phyloP scores from a whole-genome alignment of 2,888 invertebrate species.

The Coenonympha arcania region DNA sequence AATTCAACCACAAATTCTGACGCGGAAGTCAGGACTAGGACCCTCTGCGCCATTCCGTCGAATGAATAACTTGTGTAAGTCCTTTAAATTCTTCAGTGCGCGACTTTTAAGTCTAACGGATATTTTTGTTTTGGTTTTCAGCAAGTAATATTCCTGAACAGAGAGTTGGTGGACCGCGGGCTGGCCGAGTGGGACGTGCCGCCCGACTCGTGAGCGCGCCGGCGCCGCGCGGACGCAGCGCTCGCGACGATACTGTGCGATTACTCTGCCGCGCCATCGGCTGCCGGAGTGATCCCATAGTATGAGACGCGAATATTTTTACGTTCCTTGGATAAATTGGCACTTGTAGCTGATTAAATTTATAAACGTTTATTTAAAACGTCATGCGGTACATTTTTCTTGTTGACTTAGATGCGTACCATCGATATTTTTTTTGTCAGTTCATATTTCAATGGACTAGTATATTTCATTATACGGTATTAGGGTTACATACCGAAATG shows the following conservation, averaged over 20 bases:
- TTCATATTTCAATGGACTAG: background rate
- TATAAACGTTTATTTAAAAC: constrained; percentile 35
- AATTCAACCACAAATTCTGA: too few relatives aligned
- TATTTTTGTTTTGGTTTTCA: constrained; percentile 48
- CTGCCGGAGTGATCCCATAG: constrained; percentile 33
- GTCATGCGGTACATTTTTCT: constrained; percentile 28
- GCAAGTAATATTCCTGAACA: constrained; percentile 88
- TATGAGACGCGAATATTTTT: constrained; percentile 32
- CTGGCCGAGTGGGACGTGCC: constrained; percentile 82
- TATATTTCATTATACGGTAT: background rate
- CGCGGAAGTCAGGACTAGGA: too few relatives aligned
- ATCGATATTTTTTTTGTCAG: background rate
- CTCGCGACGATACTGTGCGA: too few relatives aligned
- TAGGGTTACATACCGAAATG: background rate
- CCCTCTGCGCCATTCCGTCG: too few relatives aligned
- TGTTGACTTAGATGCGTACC: constrained; percentile 32
- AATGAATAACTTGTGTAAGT: too few relatives aligned
- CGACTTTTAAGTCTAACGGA: too few relatives aligned
- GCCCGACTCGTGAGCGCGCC: constrained; percentile 56
- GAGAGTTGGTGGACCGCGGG: constrained; percentile 88
- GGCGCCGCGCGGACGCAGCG: too few relatives aligned
- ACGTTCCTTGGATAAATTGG: constrained; percentile 41
- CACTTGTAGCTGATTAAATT: constrained; percentile 51
- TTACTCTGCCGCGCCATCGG: constrained; percentile 44
- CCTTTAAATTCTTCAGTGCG: too few relatives aligned